Conservation (phyloP, 2,113 vertebrate genomes). For the Emydocephalus ijimae region DNA sequence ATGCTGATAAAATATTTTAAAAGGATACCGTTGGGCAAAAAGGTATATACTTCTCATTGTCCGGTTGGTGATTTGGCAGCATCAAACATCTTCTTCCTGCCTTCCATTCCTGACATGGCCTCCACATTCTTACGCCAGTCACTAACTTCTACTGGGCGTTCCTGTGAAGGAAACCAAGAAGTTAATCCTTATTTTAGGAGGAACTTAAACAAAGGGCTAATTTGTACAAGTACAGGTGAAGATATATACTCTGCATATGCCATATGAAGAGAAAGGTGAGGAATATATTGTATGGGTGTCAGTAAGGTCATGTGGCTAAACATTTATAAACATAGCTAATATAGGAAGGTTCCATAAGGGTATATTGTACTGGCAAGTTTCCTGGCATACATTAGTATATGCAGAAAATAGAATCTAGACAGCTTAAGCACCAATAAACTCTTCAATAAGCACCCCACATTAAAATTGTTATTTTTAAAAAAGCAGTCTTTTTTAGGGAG, state of each 20-base stretch:
- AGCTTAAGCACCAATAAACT: neutral
- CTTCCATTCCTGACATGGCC: conserved; percentile 96
- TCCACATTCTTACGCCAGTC: conserved; percentile 98
- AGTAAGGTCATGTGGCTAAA: neutral
- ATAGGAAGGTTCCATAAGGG: neutral
- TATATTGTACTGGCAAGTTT: neutral
- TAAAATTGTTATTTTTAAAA: neutral
- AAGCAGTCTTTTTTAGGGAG: neutral
- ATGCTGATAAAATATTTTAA: neutral
- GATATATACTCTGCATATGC: no score
- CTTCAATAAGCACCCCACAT: no score
- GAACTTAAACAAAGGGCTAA: neutral
- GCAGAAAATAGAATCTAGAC: neutral
- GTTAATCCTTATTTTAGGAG: neutral
- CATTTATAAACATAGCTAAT: neutral
- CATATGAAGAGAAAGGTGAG: neutral
- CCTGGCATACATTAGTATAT: neutral
- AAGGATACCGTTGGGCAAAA: accelerated
- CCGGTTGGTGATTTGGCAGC: conserved; percentile 80
- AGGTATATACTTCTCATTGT: conserved; percentile 69
- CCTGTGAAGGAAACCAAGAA: conserved; percentile 61
- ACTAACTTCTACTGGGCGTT: conserved; percentile 87
- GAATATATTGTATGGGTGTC: neutral
- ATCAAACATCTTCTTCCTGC: conserved; percentile 95
- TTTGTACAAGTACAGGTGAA: neutral